phyloP scores from a whole-genome alignment of 2,113 vertebrate species.

The Chaetorhynchus papuensis region DNA sequence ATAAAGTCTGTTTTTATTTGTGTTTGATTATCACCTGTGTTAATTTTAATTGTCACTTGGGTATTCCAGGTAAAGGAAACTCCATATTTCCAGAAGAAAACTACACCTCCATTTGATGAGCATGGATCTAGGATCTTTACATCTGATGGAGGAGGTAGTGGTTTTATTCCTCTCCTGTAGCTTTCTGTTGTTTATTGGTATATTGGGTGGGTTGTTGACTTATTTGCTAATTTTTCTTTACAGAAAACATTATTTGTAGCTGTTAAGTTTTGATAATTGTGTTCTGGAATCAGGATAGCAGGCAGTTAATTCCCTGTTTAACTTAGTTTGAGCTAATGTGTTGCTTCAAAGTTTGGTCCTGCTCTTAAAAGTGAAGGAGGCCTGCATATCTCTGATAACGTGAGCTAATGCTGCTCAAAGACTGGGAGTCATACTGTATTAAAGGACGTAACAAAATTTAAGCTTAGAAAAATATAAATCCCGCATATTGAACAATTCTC shows the following conservation, averaged over 20 bases:
- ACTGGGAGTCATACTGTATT: neutral
- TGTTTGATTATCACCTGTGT: neutral
- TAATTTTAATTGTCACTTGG: neutral
- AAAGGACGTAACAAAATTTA: neutral
- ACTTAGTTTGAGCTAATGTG: neutral
- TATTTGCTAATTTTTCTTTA: neutral
- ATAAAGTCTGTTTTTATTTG: neutral
- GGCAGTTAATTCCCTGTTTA: neutral
- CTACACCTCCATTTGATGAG: conserved; percentile 86
- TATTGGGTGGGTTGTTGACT: neutral
- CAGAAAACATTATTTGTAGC: neutral
- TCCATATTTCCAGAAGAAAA: conserved; percentile 93
- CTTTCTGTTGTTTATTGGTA: neutral
- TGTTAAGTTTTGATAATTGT: neutral
- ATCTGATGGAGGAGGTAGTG: conserved; percentile 79
- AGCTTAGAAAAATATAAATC: neutral
- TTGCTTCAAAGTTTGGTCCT: neutral
- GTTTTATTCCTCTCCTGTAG: neutral
- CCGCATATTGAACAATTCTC: neutral
- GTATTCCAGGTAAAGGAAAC: conserved; percentile 83
- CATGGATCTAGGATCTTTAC: conserved; percentile 78
- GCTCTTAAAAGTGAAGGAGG: neutral
- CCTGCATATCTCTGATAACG: neutral
- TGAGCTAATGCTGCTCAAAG: neutral
- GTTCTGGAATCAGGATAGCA: neutral